These are phyloP conservation scores for Valencia hispanica DNA, from an alignment of 2,797 vertebrate species.

Conservation along the genomic window DNA sequence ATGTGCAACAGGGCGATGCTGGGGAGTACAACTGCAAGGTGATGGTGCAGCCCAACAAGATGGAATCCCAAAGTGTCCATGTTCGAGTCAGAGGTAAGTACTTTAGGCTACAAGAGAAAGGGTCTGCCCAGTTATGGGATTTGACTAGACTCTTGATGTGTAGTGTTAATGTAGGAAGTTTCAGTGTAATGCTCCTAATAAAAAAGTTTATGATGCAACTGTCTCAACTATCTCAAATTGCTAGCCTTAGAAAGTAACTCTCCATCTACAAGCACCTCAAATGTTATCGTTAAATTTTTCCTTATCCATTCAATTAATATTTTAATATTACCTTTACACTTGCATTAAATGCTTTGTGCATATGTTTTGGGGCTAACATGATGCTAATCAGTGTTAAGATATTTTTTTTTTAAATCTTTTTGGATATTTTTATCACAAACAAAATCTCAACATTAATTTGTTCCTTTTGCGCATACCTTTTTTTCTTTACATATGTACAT, in stretches of 20 bases:
- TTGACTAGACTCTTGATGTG: neutral
- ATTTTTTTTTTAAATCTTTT: neutral
- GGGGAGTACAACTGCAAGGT: constrained; percentile 98
- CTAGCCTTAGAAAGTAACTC: neutral
- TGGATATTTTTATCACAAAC: neutral
- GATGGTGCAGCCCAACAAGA: constrained; percentile 94
- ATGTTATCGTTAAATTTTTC: neutral
- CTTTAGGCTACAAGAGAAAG: neutral
- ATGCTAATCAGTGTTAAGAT: neutral
- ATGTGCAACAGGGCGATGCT: constrained; percentile 95
- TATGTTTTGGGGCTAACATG: neutral
- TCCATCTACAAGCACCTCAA: neutral
- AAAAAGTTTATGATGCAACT: neutral
- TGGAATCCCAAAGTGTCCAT: constrained; percentile 96
- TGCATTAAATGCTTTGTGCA: neutral
- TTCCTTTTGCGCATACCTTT: neutral
- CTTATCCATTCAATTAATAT: neutral
- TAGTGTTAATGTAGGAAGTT: neutral
- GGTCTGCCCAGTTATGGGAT: neutral
- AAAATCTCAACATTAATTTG: neutral
- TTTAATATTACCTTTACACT: neutral
- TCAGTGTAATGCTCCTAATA: neutral
- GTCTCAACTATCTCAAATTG: neutral
- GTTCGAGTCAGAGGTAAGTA: constrained; percentile 92
- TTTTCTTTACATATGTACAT: neutral